These are phyloP conservation scores for Halictus rubicundus DNA, from an alignment of 1,140 invertebrate species.

Conservation along the genomic window DNA sequence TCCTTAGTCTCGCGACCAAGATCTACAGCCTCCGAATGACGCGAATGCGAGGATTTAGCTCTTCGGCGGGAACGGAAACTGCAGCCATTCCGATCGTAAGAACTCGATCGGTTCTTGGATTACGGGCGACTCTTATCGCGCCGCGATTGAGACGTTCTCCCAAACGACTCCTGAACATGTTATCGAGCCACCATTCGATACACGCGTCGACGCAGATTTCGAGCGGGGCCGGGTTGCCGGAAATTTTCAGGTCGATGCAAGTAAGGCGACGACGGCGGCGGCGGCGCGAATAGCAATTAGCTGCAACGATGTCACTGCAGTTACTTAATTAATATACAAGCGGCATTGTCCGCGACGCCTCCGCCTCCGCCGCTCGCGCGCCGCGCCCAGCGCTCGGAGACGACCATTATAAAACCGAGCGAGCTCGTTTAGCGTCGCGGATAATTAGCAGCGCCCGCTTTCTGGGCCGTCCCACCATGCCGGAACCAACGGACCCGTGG, in stretches of 20 bases:
- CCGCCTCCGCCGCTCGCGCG: not conserved
- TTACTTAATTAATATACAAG: slow-evolving; percentile 23
- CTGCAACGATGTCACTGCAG: slow-evolving; percentile 13
- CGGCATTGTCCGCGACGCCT: slow-evolving; percentile 15
- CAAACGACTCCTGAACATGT: no score
- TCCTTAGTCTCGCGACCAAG: no score
- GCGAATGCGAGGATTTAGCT: not conserved
- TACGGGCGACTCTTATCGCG: not conserved
- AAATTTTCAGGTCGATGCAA: not conserved
- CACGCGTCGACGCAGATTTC: not conserved
- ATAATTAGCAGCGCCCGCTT: slow-evolving; percentile 6
- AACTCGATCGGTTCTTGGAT: not conserved
- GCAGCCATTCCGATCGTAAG: not conserved
- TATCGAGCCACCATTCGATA: no score
- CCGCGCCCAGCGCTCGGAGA: not conserved
- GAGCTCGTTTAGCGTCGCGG: slow-evolving; percentile 5
- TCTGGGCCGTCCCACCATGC: not conserved
- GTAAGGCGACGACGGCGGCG: not conserved
- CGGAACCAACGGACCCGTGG: not conserved
- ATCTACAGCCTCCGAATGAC: not conserved
- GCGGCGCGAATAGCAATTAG: slow-evolving; percentile 18
- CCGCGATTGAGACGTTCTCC: not conserved
- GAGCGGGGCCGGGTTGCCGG: not conserved
- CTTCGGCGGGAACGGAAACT: not conserved
- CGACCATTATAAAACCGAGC: slow-evolving; percentile 9